Base-by-base conservation (phyloP, 1,140 invertebrate species). In the Dreissena polymorpha region DNA sequence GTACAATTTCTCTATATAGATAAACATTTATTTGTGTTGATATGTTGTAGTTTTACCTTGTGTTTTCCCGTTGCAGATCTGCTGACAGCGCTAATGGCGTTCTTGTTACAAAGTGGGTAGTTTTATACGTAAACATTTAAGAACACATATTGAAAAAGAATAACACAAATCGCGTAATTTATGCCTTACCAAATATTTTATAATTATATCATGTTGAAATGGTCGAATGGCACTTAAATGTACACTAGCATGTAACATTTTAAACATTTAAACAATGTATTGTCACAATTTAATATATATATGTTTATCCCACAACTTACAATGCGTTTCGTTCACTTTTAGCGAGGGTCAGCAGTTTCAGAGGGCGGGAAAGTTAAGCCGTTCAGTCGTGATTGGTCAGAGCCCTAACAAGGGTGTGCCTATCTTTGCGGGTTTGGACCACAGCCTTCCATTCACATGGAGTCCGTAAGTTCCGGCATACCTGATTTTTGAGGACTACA, bases 401-500 rank as follows among this genome's bases (percentile, higher is more conserved):
- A 79, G 81, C 68, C 64, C 63, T 14, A 86, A 86, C 57, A 25
- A 57, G 2, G 85, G 85, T n/a, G 76, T 75, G 27, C 81, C 85
- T 0, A 68, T 49, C n/a, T 49, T 68, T 16, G 78, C 25, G 7
- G 78, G 69, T 16, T 14, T 72, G 27, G 57, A 55, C n/a, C 21
- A 69, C 50, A 81, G 78, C 65, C 14, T 81, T 5, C 69, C 76
- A 7, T 13, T 29, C 12, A 53, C 53, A 50, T 65, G 60, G 27
- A 53, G 67, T 65, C 39, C 53, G 63, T 39, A 63, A 16, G 21
- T 63, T 39, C 39, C 39, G 39, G 39, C 39, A 39, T 39, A 5
- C 3, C 39, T 39, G 39, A 39, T 39, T 39, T 39, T 39, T 39
- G 8, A 39, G 8, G 39, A 39, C 39, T 39, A 39, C 2, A 39